Evolutionary conservation across 2,113 vertebrate genomes (phyloP).

Genomic region (Martes martes): DNA sequence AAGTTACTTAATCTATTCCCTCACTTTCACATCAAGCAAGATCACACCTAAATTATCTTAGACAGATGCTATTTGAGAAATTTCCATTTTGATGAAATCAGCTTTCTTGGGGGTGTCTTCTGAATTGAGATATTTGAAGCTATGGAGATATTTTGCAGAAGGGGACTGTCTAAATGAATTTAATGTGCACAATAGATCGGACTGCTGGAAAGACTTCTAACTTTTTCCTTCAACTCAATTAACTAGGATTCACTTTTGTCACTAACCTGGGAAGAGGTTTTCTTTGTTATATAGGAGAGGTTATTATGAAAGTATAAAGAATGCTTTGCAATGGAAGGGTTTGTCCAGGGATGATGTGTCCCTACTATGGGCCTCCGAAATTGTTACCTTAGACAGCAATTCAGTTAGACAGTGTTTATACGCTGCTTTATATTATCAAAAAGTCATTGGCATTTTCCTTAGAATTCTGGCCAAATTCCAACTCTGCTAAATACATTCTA

Average conservation of each 20-base stretch:
- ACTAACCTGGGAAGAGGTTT: not conserved
- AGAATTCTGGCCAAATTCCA: constrained; percentile 65
- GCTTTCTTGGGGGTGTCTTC: not conserved
- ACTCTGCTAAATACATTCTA: constrained; percentile 74
- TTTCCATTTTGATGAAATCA: constrained; percentile 25
- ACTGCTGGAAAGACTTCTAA: not conserved
- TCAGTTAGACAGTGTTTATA: constrained; percentile 61
- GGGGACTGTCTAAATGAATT: not conserved
- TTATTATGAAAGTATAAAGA: constrained; percentile 29
- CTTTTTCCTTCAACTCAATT: not conserved
- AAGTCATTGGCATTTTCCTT: constrained; percentile 59
- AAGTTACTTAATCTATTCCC: not conserved
- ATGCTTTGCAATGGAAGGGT: constrained; percentile 12
- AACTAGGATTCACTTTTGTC: not conserved
- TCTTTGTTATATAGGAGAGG: not conserved
- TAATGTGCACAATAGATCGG: not conserved
- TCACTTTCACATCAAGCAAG: not conserved
- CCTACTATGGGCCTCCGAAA: constrained; percentile 46
- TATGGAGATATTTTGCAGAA: not conserved
- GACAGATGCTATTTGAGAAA: not conserved
- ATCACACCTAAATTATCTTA: not conserved
- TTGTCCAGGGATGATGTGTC: constrained; percentile 9
- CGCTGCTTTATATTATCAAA: constrained; percentile 62
- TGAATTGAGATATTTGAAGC: not conserved
- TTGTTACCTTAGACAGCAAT: constrained; percentile 56